phyloP scores from a whole-genome alignment of 2,113 vertebrate species.

The Camelus bactrianus region DNA sequence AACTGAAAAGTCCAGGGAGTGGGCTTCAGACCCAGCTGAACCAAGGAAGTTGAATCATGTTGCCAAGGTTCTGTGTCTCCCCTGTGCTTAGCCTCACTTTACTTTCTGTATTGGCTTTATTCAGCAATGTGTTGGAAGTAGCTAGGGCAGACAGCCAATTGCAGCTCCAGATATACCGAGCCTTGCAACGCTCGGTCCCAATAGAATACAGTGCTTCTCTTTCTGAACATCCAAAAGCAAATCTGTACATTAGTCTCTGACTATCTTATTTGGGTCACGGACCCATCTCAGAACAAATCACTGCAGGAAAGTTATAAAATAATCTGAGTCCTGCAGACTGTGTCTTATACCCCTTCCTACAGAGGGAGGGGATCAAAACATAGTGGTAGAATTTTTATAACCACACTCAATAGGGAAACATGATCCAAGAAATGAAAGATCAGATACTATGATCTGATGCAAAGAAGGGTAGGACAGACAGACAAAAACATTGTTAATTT shows the following conservation, averaged over 20 bases:
- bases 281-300: not conserved
- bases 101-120: not conserved
- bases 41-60: not conserved
- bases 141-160: not conserved
- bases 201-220: not conserved
- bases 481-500: not conserved
- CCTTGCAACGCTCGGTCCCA: not conserved
- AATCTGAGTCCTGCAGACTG: not conserved
- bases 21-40: not conserved
- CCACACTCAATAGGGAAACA: not conserved
- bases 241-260: conserved; percentile 24
- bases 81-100: not conserved
- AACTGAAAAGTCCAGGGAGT: not conserved
- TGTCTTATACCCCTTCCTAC: not conserved
- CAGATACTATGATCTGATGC: not conserved
- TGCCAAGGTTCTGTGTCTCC: not conserved
- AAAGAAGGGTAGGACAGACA: not conserved
- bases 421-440: not conserved
- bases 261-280: not conserved
- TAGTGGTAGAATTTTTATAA: not conserved
- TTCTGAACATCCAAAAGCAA: not conserved
- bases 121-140: not conserved
- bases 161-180: not conserved
- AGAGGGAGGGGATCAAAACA: not conserved
- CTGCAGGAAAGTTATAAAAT: not conserved